Base-by-base conservation (phyloP, 2,888 invertebrate genomes). In the Branchipolynoe longqiensis region DNA sequence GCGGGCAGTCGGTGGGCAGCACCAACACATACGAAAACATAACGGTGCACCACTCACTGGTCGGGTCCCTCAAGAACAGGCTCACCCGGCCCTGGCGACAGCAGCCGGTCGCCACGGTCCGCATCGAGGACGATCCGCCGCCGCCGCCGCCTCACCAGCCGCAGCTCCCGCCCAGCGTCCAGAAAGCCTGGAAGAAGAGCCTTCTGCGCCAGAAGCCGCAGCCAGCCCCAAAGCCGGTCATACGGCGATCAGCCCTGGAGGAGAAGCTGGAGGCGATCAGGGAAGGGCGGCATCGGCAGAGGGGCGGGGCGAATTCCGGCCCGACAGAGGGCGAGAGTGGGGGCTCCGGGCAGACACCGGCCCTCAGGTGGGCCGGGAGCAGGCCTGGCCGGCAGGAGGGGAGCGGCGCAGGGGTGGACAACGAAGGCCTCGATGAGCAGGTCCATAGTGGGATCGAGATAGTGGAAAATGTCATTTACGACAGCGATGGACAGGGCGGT, bases 21-120 rank as follows among this genome's bases (percentile, higher is more conserved):
- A 40, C 41, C 22, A 74, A 74, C 74, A 74, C 74, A 8, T 74
- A 74, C n/a, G 74, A 74, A 28, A 74, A 74, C 74, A 28, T 74
- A 8, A 41, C 74, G 22, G 74, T 74, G 6, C 69, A 69, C 69
- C 22, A 74, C 28, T 14, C 48, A 8, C 64, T 74, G 40, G 48
- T 74, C 40, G 74, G 74, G 4, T 74, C 74, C 74, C 74, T 74
- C 14, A 36, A 40, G 48, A 40, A 74, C 8, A 74, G n/a, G 48
- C 48, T 74, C 74, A 74, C 25, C 41, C 74, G 74, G 25, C 74
- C 74, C 74, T 74, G 74, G 74, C 38, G 62, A n/a, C 31, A 25
- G 25, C n/a, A n/a, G n/a, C n/a, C n/a, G n/a, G n/a, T n/a, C n/a
- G n/a, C n/a, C n/a, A n/a, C n/a, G n/a, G n/a, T n/a, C n/a, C n/a